These are phyloP conservation scores for Oscheius sp. DNA, from an alignment of 2,888 invertebrate species.

Conservation along the genomic window DNA sequence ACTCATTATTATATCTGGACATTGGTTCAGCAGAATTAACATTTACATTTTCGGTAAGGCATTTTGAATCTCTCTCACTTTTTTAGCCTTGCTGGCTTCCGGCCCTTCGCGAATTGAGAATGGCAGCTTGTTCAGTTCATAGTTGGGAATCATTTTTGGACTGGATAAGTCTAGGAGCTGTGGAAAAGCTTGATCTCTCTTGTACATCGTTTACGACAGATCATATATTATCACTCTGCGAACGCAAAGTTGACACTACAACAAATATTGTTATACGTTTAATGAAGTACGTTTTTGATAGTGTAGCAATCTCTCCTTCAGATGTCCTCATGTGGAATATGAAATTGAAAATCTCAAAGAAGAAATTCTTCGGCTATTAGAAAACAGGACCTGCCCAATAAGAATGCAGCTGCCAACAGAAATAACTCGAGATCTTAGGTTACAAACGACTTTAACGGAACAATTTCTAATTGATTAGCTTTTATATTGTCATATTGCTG, in stretches of 20 bases:
- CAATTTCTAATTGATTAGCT: not conserved
- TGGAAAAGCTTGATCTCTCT: conserved; percentile 1
- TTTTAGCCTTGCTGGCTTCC: conserved; percentile 12
- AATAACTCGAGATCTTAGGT: not conserved
- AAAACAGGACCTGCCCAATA: not conserved
- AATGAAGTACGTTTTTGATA: not conserved
- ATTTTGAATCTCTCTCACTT: not conserved
- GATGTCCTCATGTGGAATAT: not conserved
- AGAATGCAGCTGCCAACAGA: not conserved
- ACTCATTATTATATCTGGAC: not conserved
- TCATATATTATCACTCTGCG: not conserved
- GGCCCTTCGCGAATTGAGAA: not conserved
- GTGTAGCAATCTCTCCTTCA: not conserved
- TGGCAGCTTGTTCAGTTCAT: not conserved
- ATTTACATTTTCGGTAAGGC: conserved; percentile 7
- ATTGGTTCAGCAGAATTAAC: not conserved
- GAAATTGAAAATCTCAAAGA: not conserved
- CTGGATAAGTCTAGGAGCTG: conserved; percentile 1
- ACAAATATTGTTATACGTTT: not conserved
- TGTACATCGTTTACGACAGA: not conserved
- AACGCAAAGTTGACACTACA: not conserved
- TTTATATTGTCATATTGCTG: no score
- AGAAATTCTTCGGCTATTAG: not conserved
- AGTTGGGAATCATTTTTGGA: conserved; percentile 7
- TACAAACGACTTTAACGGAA: not conserved